A percentile compares a stretch with the other conserved stretches of the same genome.
phyloP scores from a whole-genome alignment of 2,888 invertebrate genomes.

The Noctua janthe region DNA sequence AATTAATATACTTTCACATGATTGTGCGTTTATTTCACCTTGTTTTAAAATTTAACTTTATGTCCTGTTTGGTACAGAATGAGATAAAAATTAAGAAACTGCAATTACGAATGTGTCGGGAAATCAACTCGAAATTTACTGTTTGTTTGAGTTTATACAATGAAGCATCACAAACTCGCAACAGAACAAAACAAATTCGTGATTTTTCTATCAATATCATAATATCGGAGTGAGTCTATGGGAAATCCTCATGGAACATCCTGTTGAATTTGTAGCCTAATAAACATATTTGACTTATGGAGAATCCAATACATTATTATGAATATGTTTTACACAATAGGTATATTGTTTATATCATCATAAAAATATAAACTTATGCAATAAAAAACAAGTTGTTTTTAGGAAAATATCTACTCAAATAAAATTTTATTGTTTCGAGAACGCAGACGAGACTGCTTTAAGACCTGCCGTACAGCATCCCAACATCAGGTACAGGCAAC shows the following conservation, averaged over 20 bases:
- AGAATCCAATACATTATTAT: constrained; percentile 10
- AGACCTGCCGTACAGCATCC: background rate
- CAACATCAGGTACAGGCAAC: background rate
- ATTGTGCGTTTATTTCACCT: constrained; percentile 49
- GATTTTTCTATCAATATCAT: constrained; percentile 3
- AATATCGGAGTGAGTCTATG: background rate
- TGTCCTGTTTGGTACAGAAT: constrained; percentile 11
- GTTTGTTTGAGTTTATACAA: background rate
- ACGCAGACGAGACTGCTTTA: background rate
- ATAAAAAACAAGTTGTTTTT: constrained; percentile 14
- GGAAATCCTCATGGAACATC: constrained; percentile 13
- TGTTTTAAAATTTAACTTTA: constrained; percentile 36
- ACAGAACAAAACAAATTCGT: background rate
- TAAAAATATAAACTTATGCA: constrained; percentile 4
- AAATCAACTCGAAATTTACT: background rate
- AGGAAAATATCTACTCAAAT: background rate
- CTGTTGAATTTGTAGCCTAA: constrained; percentile 17
- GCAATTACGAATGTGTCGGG: background rate
- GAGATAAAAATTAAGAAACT: constrained; percentile 9
- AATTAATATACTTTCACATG: constrained; percentile 59
- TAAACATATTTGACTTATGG: background rate
- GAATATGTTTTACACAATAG: background rate
- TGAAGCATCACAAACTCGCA: background rate
- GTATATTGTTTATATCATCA: background rate
- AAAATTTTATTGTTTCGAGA: background rate